Evolutionary conservation across 2,888 invertebrate species (phyloP).

Genomic region (Caenorhabditis virilis): DNA sequence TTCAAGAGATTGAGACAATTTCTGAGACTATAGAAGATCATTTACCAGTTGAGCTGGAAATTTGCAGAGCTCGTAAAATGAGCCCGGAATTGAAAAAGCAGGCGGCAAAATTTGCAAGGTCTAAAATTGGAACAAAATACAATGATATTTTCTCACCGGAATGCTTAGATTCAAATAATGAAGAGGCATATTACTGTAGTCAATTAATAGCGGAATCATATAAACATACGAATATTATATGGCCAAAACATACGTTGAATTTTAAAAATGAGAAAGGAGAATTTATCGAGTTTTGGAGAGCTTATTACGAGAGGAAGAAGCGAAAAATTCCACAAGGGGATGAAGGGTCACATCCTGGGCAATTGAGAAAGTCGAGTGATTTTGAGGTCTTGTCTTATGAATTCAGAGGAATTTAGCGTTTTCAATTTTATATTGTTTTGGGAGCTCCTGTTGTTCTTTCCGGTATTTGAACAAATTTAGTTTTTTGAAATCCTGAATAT

Average conservation of each 20-base stretch:
- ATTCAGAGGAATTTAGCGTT: no score
- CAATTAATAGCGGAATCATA: constrained; percentile 48
- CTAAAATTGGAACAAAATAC: constrained; percentile 30
- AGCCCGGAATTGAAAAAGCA: neutral
- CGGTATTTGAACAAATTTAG: no score
- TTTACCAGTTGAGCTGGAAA: constrained; percentile 29
- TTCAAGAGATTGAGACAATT: constrained; percentile 13
- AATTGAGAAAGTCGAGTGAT: no score
- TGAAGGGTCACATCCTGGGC: constrained; percentile 44
- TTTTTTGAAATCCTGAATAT: no score
- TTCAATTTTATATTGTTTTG: no score
- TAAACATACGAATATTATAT: constrained; percentile 17
- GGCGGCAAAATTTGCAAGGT: constrained; percentile 9
- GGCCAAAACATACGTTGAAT: constrained; percentile 51
- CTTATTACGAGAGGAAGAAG: constrained; percentile 44
- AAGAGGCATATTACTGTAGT: constrained; percentile 45
- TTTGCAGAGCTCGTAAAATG: neutral
- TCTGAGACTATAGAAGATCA: constrained; percentile 18
- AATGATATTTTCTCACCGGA: constrained; percentile 48
- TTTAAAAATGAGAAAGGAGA: constrained; percentile 43
- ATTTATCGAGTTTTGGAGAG: constrained; percentile 50
- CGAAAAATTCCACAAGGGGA: constrained; percentile 36
- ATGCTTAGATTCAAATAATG: constrained; percentile 30
- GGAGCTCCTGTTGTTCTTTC: no score
- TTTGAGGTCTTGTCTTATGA: no score